Base-by-base conservation (phyloP, 1,140 invertebrate genomes). In the Hyles euphorbiae region DNA sequence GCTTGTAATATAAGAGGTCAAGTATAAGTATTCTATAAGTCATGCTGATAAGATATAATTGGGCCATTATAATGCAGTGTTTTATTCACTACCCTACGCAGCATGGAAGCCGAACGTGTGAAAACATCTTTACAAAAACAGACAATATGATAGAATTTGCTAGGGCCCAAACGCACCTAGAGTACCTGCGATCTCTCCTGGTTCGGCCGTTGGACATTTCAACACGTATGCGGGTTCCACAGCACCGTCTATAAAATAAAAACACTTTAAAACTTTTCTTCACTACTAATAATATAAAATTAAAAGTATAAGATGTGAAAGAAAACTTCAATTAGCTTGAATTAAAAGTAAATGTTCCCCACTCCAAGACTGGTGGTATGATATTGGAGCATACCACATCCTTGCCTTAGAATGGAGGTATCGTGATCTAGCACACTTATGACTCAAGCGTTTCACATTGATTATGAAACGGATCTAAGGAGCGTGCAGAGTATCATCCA, bases 181-280 rank as follows among this genome's bases (percentile, higher is more conserved):
- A 56, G 32, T 90, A 90, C 63, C 91, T 91, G 57, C 93, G 91
- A 52, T 94, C 93, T 63, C 94, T 91, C 55, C 95, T 89, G 63
- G 94, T 95, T 75, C 95, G 92, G 0, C 96, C 96, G 65, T 94
- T 96, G 1, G 95, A 96, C 95, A 96, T 96, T 86, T 96, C 95
- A 32, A 96, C 95, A 63, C 95, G 91, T 50, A 97, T 94, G 76
- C 95, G 91, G 12, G 94, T 94, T 6, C 95, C 95, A 88, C 95
- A 96, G 83, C 95, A 95, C 49, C 94, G 92, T 56, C 94, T 95
- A 66, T 33, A 90, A 64, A 79, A 67, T 59, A 34, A 58, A 58
- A 62, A 3, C 34, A 45, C 36, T 36, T 53, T 53, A 44, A 6
- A 44, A 53, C 22, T 34, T 3, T 52, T 3, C 3, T 9, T 34